A percentile compares a stretch with the other conserved stretches of the same genome.
These are phyloP conservation scores for Enteromius afrohamiltoni DNA, from an alignment of 2,797 vertebrate genomes.

Conservation along the genomic window DNA sequence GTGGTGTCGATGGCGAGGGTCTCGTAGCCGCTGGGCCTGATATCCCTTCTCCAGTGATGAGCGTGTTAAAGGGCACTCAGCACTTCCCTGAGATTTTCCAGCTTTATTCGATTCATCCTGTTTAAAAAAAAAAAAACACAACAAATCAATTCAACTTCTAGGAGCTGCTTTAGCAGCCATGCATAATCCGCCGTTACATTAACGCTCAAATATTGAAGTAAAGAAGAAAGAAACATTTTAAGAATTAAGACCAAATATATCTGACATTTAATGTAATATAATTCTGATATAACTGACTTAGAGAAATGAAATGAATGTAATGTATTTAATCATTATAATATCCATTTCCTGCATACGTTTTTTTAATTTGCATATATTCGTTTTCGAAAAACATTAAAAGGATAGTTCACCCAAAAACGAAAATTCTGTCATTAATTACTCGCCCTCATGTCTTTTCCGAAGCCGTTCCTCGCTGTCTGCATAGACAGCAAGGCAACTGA, in stretches of 20 bases:
- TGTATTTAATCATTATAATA: background rate
- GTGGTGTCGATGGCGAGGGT: conserved; percentile 27
- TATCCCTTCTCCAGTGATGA: conserved; percentile 84
- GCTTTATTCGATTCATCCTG: conserved; percentile 84
- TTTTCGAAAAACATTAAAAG: background rate
- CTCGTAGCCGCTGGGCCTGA: conserved; percentile 85
- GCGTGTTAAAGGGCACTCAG: conserved; percentile 80
- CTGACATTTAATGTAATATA: background rate
- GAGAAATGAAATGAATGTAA: background rate
- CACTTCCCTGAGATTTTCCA: conserved; percentile 94
- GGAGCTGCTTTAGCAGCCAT: background rate
- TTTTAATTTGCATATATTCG: background rate
- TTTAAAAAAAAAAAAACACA: background rate
- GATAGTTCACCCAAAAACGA: background rate
- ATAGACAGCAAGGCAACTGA: no score
- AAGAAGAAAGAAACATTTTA: background rate
- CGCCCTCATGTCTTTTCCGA: no score
- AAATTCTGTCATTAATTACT: no score
- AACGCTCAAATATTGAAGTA: background rate
- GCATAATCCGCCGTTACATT: background rate
- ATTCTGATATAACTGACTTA: background rate
- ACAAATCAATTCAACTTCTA: background rate
- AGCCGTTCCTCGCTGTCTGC: no score
- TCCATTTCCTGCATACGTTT: background rate
- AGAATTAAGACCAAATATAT: background rate